phyloP scores from a whole-genome alignment of 2,797 vertebrate species.

The Darevskia mixta region DNA sequence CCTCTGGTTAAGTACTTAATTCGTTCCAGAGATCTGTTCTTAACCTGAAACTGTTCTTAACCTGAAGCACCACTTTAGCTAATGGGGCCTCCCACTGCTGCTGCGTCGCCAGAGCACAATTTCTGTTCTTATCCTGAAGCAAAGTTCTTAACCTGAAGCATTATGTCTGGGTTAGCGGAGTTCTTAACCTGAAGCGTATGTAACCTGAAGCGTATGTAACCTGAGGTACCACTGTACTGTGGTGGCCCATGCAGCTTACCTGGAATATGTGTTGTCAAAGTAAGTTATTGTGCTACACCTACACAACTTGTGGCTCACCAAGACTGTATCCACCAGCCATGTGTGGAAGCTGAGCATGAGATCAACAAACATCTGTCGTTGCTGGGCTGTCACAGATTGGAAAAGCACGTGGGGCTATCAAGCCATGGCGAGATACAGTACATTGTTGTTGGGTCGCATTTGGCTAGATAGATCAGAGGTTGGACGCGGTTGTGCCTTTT shows the following conservation, averaged over 20 bases:
- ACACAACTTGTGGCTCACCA: neutral
- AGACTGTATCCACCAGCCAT: neutral
- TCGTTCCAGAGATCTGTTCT: too few relatives aligned
- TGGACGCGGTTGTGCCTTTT: neutral
- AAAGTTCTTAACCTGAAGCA: too few relatives aligned
- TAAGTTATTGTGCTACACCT: neutral
- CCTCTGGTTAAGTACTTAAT: too few relatives aligned
- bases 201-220: too few relatives aligned
- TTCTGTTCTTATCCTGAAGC: too few relatives aligned
- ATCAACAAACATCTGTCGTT: neutral
- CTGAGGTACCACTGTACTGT: too few relatives aligned
- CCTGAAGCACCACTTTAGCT: too few relatives aligned
- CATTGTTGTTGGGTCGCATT: neutral
- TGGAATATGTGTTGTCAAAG: neutral
- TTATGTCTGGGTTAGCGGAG: too few relatives aligned
- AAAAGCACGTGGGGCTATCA: neutral
- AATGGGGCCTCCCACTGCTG: too few relatives aligned
- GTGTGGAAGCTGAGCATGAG: neutral
- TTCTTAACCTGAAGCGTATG: too few relatives aligned
- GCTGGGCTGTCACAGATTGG: neutral
- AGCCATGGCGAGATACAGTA: neutral
- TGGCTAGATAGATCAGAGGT: neutral
- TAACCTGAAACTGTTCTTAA: too few relatives aligned
- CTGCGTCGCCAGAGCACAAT: too few relatives aligned
- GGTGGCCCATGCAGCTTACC: neutral